Evolutionary conservation across 1,140 invertebrate genomes (phyloP), one percentile per base, ranked within the genome.

Genomic region (Anastatus disparis): DNA sequence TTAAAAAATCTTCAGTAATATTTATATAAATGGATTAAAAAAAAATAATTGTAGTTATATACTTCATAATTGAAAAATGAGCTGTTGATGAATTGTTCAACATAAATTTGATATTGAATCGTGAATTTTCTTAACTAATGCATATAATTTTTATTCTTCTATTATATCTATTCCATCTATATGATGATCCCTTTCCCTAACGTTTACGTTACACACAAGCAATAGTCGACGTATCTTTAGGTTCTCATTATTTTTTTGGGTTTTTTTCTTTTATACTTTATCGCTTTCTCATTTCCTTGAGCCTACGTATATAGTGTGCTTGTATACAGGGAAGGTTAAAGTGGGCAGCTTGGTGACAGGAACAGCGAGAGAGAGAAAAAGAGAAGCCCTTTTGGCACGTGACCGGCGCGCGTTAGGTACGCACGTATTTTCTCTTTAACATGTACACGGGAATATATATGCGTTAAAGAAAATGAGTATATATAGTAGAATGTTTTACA

Each of bases 341-440:
- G 81, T 81, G 76, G 79, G 79, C 76, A 78, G 79, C 78, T 81
- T 74, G 73, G 81, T 76, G 78, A 81, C 77, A 77, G 63, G 74
- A 77, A 75, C 66, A 74, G 69, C 67, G 40, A 62, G 56, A 70
- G 67, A 17, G 44, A 66, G 10, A 67, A 58, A 75, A 66, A 70
- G 73, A 77, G 74, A 70, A 75, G 65, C n/a, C n/a, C 24, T n/a
- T 2, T 22, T 15, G 78, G 61, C 81, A 82, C 82, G 81, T 80
- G 82, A 78, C 80, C 74, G 75, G 74, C 78, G 74, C 76, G 79
- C 80, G 81, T 22, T n/a, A n/a, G 75, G 74, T 72, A 42, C 44
- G 6, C 17, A 13, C 22, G 7, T 9, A 9, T n/a, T 4, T 20
- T 48, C 6, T 44, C 46, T 48, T n/a, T 8, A 2, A 6, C 46